Evolutionary conservation across 2,113 vertebrate genomes (phyloP).

Genomic region (Psilopsiagon aymara): DNA sequence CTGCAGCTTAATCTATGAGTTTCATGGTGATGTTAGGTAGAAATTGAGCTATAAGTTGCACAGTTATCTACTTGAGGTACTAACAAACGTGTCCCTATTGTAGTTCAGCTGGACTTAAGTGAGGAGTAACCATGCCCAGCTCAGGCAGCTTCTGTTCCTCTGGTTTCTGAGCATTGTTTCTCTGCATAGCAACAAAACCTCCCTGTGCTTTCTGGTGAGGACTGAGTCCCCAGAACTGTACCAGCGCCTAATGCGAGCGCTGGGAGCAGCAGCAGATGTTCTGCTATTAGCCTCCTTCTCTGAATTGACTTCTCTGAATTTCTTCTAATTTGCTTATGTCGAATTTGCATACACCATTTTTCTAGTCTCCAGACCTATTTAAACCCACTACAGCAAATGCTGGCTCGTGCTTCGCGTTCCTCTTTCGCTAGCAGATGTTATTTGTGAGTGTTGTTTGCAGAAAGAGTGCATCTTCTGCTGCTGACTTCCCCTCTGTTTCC

Average conservation of each 20-base stretch:
- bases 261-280: slow-evolving; percentile 49
- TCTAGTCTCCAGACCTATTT: background rate
- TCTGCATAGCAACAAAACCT: slow-evolving; percentile 45
- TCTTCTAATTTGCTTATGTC: slow-evolving; percentile 34
- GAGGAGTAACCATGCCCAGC: background rate
- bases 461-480: background rate
- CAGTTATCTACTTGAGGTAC: background rate
- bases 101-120: background rate
- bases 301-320: slow-evolving; percentile 42
- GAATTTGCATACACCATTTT: slow-evolving; percentile 4
- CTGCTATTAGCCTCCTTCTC: slow-evolving; percentile 17
- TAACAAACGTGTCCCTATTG: background rate
- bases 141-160: background rate
- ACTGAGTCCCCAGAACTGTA: slow-evolving; percentile 17
- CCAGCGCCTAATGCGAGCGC: background rate
- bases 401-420: background rate
- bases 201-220: background rate
- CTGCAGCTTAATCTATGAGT: background rate
- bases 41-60: background rate
- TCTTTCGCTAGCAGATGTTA: background rate
- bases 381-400: background rate
- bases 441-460: background rate
- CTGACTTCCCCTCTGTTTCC: background rate
- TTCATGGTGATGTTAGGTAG: background rate
- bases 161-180: background rate